Conservation (phyloP, 2,797 vertebrate genomes). For the Gymnopithys bicolor region DNA sequence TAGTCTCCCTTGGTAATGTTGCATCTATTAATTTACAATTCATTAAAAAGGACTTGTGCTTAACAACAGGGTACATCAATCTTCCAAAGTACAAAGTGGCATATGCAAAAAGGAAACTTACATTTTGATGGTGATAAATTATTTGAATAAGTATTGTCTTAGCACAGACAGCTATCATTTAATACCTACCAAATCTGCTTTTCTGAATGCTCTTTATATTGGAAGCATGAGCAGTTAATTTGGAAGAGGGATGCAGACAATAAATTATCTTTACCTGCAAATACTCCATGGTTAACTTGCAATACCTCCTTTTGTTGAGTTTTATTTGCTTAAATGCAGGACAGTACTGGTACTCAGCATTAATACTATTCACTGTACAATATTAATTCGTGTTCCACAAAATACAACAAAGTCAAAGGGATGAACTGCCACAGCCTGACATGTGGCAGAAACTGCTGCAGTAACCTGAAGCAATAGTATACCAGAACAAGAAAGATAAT, state of each 20-base stretch:
- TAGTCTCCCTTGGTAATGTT: not conserved
- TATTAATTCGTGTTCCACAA: not conserved
- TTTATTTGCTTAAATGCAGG: not conserved
- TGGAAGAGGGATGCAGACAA: not conserved
- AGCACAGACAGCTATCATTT: not conserved
- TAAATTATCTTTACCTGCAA: not conserved
- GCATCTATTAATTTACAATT: not conserved
- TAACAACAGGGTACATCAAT: not conserved
- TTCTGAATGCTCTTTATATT: not conserved
- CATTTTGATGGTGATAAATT: not conserved
- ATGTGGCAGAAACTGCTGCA: not conserved
- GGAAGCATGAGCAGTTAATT: not conserved
- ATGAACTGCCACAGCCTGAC: not conserved
- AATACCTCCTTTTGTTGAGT: not conserved
- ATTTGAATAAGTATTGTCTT: not conserved
- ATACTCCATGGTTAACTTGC: not conserved
- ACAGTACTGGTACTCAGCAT: not conserved
- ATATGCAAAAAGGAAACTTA: not conserved
- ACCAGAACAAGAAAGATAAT: not conserved
- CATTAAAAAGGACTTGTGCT: not conserved
- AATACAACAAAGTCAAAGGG: not conserved
- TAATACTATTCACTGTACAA: not conserved
- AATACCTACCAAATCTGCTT: not conserved
- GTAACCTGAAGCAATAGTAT: not conserved
- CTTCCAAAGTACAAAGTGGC: not conserved